These are phyloP conservation scores for Gulo gulo DNA, from an alignment of 2,113 vertebrate species.

Conservation along the genomic window DNA sequence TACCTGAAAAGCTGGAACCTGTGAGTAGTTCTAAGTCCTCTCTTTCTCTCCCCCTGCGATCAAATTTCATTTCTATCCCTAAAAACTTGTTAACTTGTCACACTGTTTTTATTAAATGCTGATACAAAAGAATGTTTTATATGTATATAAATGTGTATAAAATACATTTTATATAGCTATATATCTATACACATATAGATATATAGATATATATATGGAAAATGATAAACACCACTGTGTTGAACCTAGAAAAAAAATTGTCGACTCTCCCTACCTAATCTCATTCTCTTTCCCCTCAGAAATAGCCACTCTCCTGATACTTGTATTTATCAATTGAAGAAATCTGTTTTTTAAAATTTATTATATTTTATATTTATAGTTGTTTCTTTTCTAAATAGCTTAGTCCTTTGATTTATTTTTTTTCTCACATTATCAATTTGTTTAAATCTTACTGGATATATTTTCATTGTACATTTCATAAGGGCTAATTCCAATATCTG, in stretches of 20 bases:
- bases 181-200: too few relatives aligned
- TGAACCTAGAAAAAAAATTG: neutral
- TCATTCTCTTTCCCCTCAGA: neutral
- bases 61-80: neutral
- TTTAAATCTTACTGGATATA: neutral
- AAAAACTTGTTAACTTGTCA: neutral
- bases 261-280: neutral
- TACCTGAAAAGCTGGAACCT: neutral
- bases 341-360: neutral
- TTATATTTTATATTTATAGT: neutral
- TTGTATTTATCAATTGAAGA: neutral
- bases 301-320: neutral
- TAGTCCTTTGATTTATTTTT: neutral
- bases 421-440: neutral
- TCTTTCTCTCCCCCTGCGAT: neutral
- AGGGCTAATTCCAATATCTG: neutral
- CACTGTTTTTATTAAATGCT: neutral
- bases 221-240: neutral
- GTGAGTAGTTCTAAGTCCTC: neutral
- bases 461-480: neutral
- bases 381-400: neutral
- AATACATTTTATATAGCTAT: too few relatives aligned
- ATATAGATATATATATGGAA: neutral
- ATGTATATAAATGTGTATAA: too few relatives aligned
- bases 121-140: neutral